Percentiles rank a stretch among this genome's conserved stretches.
phyloP scores from a whole-genome alignment of 2,888 invertebrate species.

The Elaeidobius kamerunicus region DNA sequence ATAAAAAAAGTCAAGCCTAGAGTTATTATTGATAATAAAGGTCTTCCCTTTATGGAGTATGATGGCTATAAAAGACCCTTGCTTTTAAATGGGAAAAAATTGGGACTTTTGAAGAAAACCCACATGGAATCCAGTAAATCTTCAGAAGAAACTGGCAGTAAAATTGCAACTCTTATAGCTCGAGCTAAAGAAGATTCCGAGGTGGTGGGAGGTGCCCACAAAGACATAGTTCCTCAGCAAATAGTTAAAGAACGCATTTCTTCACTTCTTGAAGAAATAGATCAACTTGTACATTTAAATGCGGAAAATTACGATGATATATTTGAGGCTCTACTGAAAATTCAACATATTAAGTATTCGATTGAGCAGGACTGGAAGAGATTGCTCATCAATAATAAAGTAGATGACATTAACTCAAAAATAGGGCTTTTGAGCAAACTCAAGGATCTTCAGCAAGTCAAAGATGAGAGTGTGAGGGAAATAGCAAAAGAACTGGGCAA shows the following conservation, averaged over 20 bases:
- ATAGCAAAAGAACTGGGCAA: conserved; percentile 36
- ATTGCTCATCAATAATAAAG: conserved; percentile 37
- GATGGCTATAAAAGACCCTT: conserved; percentile 42
- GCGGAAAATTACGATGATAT: conserved; percentile 40
- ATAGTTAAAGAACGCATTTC: conserved; percentile 43
- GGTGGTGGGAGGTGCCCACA: conserved; percentile 21
- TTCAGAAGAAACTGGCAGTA: conserved; percentile 36
- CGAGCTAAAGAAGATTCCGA: conserved; percentile 36
- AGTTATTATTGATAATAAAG: conserved; percentile 43
- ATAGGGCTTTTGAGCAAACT: conserved; percentile 42
- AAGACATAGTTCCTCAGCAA: conserved; percentile 37
- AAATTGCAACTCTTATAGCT: conserved; percentile 40
- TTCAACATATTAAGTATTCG: conserved; percentile 42
- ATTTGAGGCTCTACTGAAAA: conserved; percentile 40
- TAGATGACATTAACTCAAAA: conserved; percentile 40
- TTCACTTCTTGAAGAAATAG: conserved; percentile 40
- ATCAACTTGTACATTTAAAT: conserved; percentile 41
- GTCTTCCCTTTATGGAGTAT: conserved; percentile 42
- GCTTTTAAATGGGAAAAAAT: conserved; percentile 21
- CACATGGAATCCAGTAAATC: conserved; percentile 22
- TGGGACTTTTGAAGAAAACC: neutral
- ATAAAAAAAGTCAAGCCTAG: conserved; percentile 42
- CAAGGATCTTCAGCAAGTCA: conserved; percentile 40
- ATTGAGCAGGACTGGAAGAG: conserved; percentile 45
- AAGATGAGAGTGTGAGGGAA: conserved; percentile 36